Evolutionary conservation across 2,888 invertebrate species (phyloP).

Genomic region (Dascillus cervinus): DNA sequence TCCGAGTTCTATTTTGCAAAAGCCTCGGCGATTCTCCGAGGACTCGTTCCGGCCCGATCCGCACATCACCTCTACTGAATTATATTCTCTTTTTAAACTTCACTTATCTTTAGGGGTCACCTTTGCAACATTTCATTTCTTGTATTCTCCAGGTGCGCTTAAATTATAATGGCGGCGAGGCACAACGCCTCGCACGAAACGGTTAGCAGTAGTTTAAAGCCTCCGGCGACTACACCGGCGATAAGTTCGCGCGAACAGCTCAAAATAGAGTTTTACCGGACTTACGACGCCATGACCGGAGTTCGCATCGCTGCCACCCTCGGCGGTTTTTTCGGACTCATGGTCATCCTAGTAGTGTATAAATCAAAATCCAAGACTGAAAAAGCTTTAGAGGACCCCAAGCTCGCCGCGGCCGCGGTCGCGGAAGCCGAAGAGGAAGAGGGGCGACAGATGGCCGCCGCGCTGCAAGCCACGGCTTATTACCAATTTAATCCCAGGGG

Average conservation of each 20-base stretch:
- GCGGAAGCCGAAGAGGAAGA: constrained; percentile 75
- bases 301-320: constrained; percentile 85
- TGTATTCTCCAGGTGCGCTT: constrained; percentile 23
- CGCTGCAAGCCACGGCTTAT: constrained; percentile 61
- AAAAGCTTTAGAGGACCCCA: constrained; percentile 69
- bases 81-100: constrained; percentile 6
- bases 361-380: constrained; percentile 78
- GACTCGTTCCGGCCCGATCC: constrained; percentile 13
- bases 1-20: no score
- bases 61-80: constrained; percentile 10
- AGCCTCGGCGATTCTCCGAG: no score
- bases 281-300: constrained; percentile 91
- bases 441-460: constrained; percentile 60
- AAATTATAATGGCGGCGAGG: constrained; percentile 34
- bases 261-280: constrained; percentile 76
- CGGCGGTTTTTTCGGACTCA: constrained; percentile 84
- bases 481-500: constrained; percentile 45
- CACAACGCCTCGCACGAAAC: constrained; percentile 34
- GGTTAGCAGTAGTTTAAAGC: constrained; percentile 22
- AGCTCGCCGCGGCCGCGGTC: constrained; percentile 63
- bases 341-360: constrained; percentile 85
- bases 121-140: constrained; percentile 9
- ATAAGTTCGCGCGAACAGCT: constrained; percentile 48
- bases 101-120: constrained; percentile 8
- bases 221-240: constrained; percentile 23